A percentile compares a stretch with the other conserved stretches of the same genome.
Evolutionary conservation across 2,797 vertebrate species (phyloP).

Genomic region (Malurus splendens): DNA sequence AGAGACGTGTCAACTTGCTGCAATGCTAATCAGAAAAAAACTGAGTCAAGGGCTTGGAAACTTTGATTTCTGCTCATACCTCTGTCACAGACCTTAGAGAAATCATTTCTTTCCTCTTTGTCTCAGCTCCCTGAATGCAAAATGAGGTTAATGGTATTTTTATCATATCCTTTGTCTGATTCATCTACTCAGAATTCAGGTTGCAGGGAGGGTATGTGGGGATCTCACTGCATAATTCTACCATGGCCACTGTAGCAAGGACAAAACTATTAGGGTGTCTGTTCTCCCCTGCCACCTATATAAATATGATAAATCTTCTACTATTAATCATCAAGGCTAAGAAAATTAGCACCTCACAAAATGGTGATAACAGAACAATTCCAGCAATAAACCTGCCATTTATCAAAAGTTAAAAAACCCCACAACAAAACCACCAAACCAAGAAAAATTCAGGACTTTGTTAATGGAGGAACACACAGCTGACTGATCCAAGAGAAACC

Average conservation of each 20-base stretch:
- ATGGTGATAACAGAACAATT: neutral
- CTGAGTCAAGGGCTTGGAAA: neutral
- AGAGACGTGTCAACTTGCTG: neutral
- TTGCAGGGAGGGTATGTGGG: neutral
- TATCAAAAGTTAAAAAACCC: neutral
- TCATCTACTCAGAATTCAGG: conserved; percentile 13
- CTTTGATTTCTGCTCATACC: conserved; percentile 12
- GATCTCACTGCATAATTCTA: neutral
- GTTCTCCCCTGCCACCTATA: neutral
- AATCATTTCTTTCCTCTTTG: conserved; percentile 14
- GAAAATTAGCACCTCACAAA: neutral
- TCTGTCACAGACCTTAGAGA: neutral
- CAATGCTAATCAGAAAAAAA: neutral
- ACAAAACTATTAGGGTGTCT: conserved; percentile 4
- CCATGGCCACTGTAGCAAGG: neutral
- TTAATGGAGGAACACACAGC: neutral
- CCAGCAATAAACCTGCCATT: conserved; percentile 8
- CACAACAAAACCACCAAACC: neutral
- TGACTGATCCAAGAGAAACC: neutral
- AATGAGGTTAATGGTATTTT: conserved; percentile 29
- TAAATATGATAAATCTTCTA: conserved; percentile 43
- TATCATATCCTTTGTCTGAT: conserved; percentile 11
- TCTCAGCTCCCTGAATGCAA: neutral
- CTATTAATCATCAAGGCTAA: conserved; percentile 29
- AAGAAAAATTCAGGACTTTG: neutral